Evolutionary conservation across 2,797 vertebrate species (phyloP), one percentile per base, ranked within the genome.

Genomic region (Oophaga sylvatica): DNA sequence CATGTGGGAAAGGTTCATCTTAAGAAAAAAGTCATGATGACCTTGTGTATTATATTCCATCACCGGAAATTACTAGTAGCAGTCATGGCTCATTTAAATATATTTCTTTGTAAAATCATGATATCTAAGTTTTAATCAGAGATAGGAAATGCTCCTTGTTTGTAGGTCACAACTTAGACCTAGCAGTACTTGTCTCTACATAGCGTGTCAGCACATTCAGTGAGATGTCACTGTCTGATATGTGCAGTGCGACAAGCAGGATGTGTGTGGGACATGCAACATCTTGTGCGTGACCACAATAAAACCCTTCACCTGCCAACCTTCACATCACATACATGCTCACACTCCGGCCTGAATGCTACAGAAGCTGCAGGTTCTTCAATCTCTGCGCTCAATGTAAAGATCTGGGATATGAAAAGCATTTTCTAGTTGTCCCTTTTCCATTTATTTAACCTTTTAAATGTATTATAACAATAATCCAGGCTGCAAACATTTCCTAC

Each of bases 261-360:
- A 84, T 75, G 81, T 83, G 5, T 71, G 82, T 60, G 68, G 20
- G 53, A 75, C 56, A 60, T 19, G 31, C 70, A 84, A 57, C 68
- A 45, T 60, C 11, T 45, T 57, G 56, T 73, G 56, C 45, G 35
- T 17, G 35, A 75, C 68, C 82, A 84, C 68, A 75, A 62, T 67
- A 75, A 75, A 59, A 11, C 26, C 35, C 48, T 26, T 57, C 26
- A 75, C 71, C 71, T 53, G 71, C 41, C 45, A 45, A 73, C 11
- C 65, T 68, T 48, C 41, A 67, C 63, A 31, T 48, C 48, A 45
- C 17, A 53, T 53, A 53, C 26, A 2, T 62, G 12, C n/a, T 29
- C 22, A 15, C 9, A 57, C n/a, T 31, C 2, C 0, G 13, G 53
- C 2, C 12, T 31, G 76, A 59, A 59, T 57, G 53, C 15, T 20